Evolutionary conservation across 2,113 vertebrate species (phyloP).

Genomic region (Gallinago undulata): DNA sequence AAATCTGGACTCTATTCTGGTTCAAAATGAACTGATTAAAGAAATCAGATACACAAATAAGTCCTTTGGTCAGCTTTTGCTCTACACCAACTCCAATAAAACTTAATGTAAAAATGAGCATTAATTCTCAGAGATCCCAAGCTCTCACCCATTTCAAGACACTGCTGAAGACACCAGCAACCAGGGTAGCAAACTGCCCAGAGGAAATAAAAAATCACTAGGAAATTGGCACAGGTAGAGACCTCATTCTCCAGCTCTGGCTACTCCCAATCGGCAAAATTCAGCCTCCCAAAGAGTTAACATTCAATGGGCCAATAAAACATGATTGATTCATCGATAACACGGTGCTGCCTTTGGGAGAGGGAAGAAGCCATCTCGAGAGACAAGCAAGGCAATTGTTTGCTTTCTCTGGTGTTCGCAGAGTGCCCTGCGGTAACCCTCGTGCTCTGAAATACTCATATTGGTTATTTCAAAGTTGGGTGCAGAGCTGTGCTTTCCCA

Average conservation of each 20-base stretch:
- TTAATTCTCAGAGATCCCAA: constrained; percentile 1
- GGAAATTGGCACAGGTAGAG: neutral
- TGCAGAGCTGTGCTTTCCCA: constrained; percentile 83
- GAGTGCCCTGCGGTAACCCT: constrained; percentile 79
- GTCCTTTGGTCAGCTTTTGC: constrained; percentile 53
- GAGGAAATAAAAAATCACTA: neutral
- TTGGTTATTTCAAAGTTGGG: constrained; percentile 81
- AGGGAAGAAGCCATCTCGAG: constrained; percentile 47
- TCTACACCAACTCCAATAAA: constrained; percentile 1
- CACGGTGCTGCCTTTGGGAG: neutral
- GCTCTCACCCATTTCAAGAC: neutral
- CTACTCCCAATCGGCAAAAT: neutral
- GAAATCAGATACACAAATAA: constrained; percentile 64
- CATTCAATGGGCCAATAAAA: neutral
- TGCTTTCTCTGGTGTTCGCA: constrained; percentile 62
- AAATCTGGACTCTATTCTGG: constrained; percentile 66
- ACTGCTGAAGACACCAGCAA: neutral
- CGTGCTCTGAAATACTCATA: constrained; percentile 74
- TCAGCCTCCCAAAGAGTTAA: constrained; percentile 22
- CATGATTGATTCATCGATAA: constrained; percentile 55
- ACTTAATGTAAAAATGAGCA: neutral
- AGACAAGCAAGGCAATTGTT: constrained; percentile 82
- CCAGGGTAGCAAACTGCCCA: neutral
- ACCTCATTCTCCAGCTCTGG: neutral
- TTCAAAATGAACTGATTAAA: constrained; percentile 70